Conservation (phyloP, 2,797 vertebrate species). For the Pipistrellus pygmaeus region DNA sequence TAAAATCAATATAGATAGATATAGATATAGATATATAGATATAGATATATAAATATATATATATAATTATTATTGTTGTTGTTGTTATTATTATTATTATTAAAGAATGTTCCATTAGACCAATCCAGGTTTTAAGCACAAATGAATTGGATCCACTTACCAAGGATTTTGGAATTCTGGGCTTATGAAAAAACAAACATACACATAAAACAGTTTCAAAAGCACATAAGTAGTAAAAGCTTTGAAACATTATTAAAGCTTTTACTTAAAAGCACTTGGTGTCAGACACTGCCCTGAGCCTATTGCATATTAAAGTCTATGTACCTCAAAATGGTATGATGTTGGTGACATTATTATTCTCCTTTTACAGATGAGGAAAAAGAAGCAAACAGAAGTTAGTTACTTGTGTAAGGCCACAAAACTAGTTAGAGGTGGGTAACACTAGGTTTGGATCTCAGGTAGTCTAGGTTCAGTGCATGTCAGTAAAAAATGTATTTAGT, state of each 20-base stretch:
- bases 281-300: neutral
- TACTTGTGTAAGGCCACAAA: neutral
- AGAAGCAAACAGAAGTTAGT: neutral
- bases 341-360: neutral
- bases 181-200: neutral
- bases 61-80: no score
- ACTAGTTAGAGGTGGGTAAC: neutral
- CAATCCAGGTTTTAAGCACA: neutral
- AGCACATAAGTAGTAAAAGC: neutral
- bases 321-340: neutral
- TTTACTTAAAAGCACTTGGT: neutral
- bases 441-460: neutral
- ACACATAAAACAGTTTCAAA: neutral
- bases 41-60: no score
- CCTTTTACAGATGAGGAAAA: neutral
- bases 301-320: neutral
- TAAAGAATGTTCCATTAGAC: neutral
- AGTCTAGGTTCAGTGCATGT: neutral
- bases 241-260: neutral
- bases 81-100: no score
- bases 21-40: no score
- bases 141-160: neutral
- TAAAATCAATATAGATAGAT: no score
- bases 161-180: slow-evolving; percentile 30
- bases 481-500: neutral